These are phyloP conservation scores for Melipona bicolor DNA, from an alignment of 2,888 invertebrate species.

Conservation along the genomic window DNA sequence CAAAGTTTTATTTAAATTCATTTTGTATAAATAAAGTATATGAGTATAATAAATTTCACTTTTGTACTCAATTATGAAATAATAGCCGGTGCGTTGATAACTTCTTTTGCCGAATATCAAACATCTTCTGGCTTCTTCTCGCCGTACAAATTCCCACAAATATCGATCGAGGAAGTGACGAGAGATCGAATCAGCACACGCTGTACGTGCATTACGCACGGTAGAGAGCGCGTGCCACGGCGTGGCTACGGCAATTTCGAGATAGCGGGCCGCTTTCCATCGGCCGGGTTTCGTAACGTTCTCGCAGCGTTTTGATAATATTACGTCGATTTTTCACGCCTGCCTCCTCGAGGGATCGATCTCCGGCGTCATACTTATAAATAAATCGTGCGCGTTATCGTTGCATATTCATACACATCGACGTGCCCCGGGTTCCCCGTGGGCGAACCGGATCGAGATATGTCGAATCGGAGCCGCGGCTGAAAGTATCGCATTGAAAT, in stretches of 20 bases:
- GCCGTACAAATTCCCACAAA: too few relatives aligned
- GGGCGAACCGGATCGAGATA: constrained; percentile 84
- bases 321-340: constrained; percentile 62
- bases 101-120: too few relatives aligned
- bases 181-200: background rate
- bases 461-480: constrained; percentile 80
- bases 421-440: constrained; percentile 75
- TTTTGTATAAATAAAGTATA: too few relatives aligned
- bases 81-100: too few relatives aligned
- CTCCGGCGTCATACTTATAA: constrained; percentile 82
- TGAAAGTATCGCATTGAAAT: constrained; percentile 79
- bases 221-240: constrained; percentile 15
- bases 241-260: constrained; percentile 30
- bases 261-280: constrained; percentile 54
- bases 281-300: constrained; percentile 55
- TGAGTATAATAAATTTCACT: too few relatives aligned
- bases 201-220: background rate
- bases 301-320: constrained; percentile 57
- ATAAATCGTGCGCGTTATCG: constrained; percentile 81
- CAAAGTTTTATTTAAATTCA: too few relatives aligned
- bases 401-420: constrained; percentile 83
- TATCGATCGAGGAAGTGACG: too few relatives aligned
- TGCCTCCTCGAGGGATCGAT: constrained; percentile 71
- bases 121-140: too few relatives aligned
- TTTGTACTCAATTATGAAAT: too few relatives aligned